phyloP scores from a whole-genome alignment of 2,797 vertebrate species.

The Sphaeramia orbicularis region DNA sequence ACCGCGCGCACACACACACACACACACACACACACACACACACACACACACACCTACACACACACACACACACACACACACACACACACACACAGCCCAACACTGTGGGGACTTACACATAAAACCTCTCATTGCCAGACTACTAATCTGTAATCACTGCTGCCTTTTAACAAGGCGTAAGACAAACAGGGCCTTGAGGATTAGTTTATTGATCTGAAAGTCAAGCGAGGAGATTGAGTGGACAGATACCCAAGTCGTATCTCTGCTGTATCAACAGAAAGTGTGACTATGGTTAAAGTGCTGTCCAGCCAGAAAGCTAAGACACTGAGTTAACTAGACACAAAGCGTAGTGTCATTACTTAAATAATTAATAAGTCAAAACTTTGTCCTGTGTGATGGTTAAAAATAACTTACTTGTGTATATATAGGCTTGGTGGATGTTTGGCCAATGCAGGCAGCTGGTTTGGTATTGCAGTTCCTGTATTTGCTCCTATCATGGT shows the following conservation, averaged over 20 bases:
- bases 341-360: not conserved
- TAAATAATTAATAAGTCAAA: constrained; percentile 22
- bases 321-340: not conserved
- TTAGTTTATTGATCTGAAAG: constrained; percentile 37
- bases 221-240: not conserved
- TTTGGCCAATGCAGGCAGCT: constrained; percentile 33
- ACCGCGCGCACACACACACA: constrained; percentile 13
- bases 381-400: not conserved
- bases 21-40: constrained; percentile 10
- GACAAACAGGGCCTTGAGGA: constrained; percentile 47
- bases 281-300: not conserved
- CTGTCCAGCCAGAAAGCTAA: constrained; percentile 10
- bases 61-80: constrained; percentile 13
- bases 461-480: constrained; percentile 26
- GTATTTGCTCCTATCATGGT: constrained; percentile 56
- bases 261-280: not conserved
- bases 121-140: constrained; percentile 38
- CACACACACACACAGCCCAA: constrained; percentile 16
- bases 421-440: not conserved
- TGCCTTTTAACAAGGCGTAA: constrained; percentile 48
- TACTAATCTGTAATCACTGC: constrained; percentile 60
- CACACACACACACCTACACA: constrained; percentile 2
- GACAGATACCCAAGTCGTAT: not conserved
- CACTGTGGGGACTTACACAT: constrained; percentile 50
- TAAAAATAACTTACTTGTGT: not conserved